phyloP scores from a whole-genome alignment of 2,113 vertebrate species.

The Ranitomeya imitator region DNA sequence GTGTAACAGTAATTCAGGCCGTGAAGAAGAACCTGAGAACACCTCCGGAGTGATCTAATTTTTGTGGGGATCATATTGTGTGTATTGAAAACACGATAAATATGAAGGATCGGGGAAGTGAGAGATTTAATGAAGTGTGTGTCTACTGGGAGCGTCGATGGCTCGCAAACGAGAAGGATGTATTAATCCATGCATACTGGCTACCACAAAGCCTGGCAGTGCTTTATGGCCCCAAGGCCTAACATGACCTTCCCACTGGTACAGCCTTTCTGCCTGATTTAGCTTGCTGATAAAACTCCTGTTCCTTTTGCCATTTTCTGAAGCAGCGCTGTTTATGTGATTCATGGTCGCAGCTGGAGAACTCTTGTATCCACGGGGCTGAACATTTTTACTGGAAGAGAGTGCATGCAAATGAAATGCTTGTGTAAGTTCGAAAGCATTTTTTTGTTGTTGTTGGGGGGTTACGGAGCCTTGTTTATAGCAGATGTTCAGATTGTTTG shows the following conservation, averaged over 20 bases:
- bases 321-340: constrained; percentile 49
- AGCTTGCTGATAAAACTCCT: constrained; percentile 53
- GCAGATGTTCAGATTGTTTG: constrained; percentile 41
- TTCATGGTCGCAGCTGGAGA: constrained; percentile 55
- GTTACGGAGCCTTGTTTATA: constrained; percentile 1
- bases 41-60: constrained; percentile 24
- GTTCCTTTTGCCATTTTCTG: constrained; percentile 52
- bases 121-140: constrained; percentile 55
- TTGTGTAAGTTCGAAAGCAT: constrained; percentile 48
- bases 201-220: constrained; percentile 44
- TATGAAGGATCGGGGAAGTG: constrained; percentile 38
- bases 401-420: constrained; percentile 54
- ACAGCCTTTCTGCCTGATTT: constrained; percentile 53
- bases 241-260: constrained; percentile 54
- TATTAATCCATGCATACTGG: constrained; percentile 49
- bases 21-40: constrained; percentile 7
- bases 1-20: background rate
- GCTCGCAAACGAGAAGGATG: constrained; percentile 23
- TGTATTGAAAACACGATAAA: constrained; percentile 47
- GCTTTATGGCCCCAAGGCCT: constrained; percentile 46
- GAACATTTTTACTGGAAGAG: constrained; percentile 52
- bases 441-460: constrained; percentile 14
- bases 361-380: constrained; percentile 50
- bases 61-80: constrained; percentile 33
- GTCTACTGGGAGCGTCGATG: constrained; percentile 29